A percentile compares a stretch with the other conserved stretches of the same genome.
phyloP scores from a whole-genome alignment of 2,797 vertebrate species.

The Eospalax fontanierii region DNA sequence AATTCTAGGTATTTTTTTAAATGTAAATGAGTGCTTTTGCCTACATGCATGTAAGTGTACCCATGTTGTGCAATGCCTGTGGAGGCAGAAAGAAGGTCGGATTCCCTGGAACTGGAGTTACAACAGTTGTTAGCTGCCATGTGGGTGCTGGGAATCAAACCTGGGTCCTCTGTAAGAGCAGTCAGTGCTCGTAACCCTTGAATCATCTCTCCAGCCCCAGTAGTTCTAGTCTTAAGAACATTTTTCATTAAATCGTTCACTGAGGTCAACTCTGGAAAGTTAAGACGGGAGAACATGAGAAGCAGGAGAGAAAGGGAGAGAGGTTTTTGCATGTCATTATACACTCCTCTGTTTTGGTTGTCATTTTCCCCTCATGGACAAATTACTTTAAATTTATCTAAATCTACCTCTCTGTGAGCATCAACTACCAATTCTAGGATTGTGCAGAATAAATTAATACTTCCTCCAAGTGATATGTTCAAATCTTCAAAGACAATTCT shows the following conservation, averaged over 20 bases:
- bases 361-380: neutral
- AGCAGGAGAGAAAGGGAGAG: neutral
- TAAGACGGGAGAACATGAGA: neutral
- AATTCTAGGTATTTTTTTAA: neutral
- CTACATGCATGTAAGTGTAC: no score
- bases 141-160: no score
- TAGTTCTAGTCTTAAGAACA: conserved; percentile 24
- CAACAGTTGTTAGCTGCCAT: no score
- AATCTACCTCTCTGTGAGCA: neutral
- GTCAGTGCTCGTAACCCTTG: no score
- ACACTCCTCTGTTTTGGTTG: neutral
- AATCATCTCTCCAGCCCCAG: no score
- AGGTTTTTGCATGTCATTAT: neutral
- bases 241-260: neutral
- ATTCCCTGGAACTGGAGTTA: no score
- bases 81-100: no score
- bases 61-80: no score
- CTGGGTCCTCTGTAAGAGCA: no score
- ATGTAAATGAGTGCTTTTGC: no score
- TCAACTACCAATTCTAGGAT: neutral
- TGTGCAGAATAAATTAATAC: neutral
- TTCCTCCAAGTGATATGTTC: conserved; percentile 4
- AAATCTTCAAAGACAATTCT: conserved; percentile 4
- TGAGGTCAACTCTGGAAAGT: neutral
- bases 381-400: conserved; percentile 35